phyloP scores from a whole-genome alignment of 2,113 vertebrate species.

The Casuarius casuarius region DNA sequence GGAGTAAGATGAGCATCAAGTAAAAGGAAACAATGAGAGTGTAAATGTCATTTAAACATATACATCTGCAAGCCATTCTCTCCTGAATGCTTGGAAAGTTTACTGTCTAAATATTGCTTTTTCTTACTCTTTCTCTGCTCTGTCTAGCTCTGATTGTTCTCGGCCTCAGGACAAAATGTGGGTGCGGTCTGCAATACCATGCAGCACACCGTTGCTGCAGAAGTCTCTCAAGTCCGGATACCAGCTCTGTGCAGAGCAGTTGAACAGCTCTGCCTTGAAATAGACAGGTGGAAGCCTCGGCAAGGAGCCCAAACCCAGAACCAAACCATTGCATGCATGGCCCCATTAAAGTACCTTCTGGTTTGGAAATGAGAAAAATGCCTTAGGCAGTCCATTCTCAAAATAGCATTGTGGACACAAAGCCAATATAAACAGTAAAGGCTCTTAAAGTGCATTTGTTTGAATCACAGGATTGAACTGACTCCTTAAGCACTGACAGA shows the following conservation, averaged over 20 bases:
- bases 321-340: constrained; percentile 52
- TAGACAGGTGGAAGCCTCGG: constrained; percentile 72
- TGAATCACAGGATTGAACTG: constrained; percentile 25
- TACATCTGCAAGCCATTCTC: constrained; percentile 80
- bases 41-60: constrained; percentile 71
- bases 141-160: constrained; percentile 64
- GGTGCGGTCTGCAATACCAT: neutral
- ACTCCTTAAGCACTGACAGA: constrained; percentile 57
- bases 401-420: constrained; percentile 54
- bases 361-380: constrained; percentile 73
- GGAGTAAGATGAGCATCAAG: constrained; percentile 66
- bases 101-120: constrained; percentile 72
- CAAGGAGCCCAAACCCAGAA: constrained; percentile 54
- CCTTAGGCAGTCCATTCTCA: constrained; percentile 60
- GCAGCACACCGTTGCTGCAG: neutral
- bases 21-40: constrained; percentile 75
- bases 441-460: constrained; percentile 60
- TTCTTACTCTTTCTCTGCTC: constrained; percentile 58
- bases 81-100: constrained; percentile 70
- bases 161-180: constrained; percentile 59
- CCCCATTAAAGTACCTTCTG: constrained; percentile 61
- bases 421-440: constrained; percentile 69
- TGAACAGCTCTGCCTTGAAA: constrained; percentile 51
- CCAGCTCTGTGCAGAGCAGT: neutral
- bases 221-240: constrained; percentile 26